Percentiles rank a stretch among this genome's conserved stretches.
Conservation (phyloP, 1,140 invertebrate genomes). For the Apis cerana region DNA sequence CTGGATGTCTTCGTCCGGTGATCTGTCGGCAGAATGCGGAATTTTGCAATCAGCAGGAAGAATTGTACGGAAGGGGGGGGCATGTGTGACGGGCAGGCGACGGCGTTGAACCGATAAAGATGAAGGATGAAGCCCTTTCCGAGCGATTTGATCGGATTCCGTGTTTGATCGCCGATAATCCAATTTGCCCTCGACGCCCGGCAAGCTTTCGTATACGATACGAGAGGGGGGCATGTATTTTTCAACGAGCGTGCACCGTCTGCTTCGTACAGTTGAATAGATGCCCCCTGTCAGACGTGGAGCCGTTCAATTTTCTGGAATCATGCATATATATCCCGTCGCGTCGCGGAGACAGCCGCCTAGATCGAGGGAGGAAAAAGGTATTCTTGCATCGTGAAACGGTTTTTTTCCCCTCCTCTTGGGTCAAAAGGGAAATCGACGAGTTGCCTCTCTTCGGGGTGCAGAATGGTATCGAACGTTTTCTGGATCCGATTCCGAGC, state of each 20-base stretch:
- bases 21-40: conserved; percentile 28
- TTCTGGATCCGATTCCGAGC: background rate
- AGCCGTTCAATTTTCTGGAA: conserved; percentile 63
- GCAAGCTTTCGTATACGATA: conserved; percentile 40
- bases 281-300: conserved; percentile 51
- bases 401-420: background rate
- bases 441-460: background rate
- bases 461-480: background rate
- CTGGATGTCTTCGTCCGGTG: background rate
- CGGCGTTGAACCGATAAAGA: conserved; percentile 56
- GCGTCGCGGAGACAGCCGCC: background rate
- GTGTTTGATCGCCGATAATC: conserved; percentile 69
- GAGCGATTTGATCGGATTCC: conserved; percentile 66
- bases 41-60: conserved; percentile 37
- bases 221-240: conserved; percentile 41
- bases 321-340: conserved; percentile 54
- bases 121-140: conserved; percentile 65
- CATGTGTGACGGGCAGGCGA: background rate
- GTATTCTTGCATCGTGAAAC: conserved; percentile 11
- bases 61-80: conserved; percentile 20
- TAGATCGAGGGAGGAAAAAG: background rate
- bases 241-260: conserved; percentile 50
- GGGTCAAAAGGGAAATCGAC: background rate
- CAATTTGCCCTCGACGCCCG: conserved; percentile 63
- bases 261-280: conserved; percentile 44